Conservation (phyloP, 2,888 invertebrate species). For the Eumerus sabulonum region DNA sequence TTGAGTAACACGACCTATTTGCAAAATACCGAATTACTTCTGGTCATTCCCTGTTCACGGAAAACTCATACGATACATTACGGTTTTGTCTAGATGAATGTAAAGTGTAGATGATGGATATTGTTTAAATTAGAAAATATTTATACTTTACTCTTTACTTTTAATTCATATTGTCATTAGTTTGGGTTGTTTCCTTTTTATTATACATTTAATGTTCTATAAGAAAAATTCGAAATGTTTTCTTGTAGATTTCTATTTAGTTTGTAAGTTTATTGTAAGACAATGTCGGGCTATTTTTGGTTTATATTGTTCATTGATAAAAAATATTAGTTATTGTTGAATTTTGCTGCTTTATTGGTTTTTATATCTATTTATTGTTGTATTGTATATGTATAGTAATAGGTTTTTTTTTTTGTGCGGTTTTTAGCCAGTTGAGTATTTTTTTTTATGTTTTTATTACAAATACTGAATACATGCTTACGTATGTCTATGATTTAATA, state of each 20-base stretch:
- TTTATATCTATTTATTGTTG: slow-evolving; percentile 37
- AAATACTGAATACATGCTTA: neutral
- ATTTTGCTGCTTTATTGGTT: slow-evolving; percentile 27
- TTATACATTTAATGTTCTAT: slow-evolving; percentile 10
- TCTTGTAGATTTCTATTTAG: slow-evolving; percentile 12
- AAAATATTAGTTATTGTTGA: slow-evolving; percentile 52
- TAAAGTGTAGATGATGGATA: too few relatives aligned
- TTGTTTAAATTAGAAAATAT: slow-evolving; percentile 26
- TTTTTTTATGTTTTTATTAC: neutral
- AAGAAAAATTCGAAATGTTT: slow-evolving; percentile 31
- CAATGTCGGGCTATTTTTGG: slow-evolving; percentile 52
- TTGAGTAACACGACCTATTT: slow-evolving; percentile 19
- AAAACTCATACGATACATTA: too few relatives aligned
- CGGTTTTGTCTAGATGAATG: too few relatives aligned
- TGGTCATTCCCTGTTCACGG: neutral
- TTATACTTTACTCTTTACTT: slow-evolving; percentile 26
- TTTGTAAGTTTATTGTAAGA: slow-evolving; percentile 28
- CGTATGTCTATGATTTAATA: neutral
- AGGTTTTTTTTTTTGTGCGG: slow-evolving; percentile 60
- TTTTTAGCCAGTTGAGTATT: slow-evolving; percentile 32
- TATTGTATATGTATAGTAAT: slow-evolving; percentile 31
- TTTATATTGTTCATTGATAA: slow-evolving; percentile 46
- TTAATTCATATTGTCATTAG: slow-evolving; percentile 62
- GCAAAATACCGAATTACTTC: slow-evolving; percentile 40
- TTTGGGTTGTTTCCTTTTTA: slow-evolving; percentile 42